These are phyloP conservation scores for Callaeas wilsoni DNA, from an alignment of 2,113 vertebrate species.

Conservation along the genomic window DNA sequence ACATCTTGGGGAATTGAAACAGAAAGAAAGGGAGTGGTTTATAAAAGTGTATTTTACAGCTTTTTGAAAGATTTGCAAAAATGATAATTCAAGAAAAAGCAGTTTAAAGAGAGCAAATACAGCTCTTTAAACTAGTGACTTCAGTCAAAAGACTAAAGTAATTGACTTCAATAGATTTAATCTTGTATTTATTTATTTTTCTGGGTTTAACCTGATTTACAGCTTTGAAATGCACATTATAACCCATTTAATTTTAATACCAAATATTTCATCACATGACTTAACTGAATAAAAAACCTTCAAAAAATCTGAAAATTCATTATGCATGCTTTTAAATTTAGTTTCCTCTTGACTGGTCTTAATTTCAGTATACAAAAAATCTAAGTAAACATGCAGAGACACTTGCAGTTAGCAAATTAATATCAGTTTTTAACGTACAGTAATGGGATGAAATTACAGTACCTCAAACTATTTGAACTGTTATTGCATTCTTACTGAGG, in stretches of 20 bases:
- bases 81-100: not conserved
- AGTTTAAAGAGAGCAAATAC: not conserved
- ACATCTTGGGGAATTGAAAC: not conserved
- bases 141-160: not conserved
- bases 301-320: not conserved
- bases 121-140: not conserved
- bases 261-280: fast-evolving
- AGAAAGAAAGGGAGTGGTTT: not conserved
- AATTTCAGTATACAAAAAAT: not conserved
- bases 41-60: not conserved
- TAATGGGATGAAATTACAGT: not conserved
- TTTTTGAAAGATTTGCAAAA: not conserved
- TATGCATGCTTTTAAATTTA: not conserved
- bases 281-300: not conserved
- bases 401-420: not conserved
- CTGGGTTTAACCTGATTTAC: not conserved
- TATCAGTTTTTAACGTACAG: not conserved
- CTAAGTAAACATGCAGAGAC: not conserved
- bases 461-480: not conserved
- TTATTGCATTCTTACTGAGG: not conserved
- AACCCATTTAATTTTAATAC: not conserved
- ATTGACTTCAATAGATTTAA: not conserved
- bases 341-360: not conserved
- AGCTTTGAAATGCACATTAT: not conserved
- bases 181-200: not conserved